Evolutionary conservation across 92 coral and sea anemone genomes (phyloP).

Genomic region (Parazoanthus swiftii): DNA sequence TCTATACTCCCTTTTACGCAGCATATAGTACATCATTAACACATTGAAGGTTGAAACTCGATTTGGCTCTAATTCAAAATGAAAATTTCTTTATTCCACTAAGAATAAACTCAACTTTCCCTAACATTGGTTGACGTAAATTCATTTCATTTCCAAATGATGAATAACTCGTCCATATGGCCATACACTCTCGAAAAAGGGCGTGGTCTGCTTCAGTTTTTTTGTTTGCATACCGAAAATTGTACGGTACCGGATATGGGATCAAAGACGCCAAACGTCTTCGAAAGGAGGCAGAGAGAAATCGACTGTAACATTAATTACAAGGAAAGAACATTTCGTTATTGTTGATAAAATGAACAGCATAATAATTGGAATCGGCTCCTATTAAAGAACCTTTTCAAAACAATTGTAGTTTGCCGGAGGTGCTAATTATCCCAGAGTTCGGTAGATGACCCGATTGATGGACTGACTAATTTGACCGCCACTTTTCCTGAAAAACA

Average conservation of each 20-base stretch:
- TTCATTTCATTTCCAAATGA: not conserved
- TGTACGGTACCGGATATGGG: not conserved
- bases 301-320: not conserved
- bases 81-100: not conserved
- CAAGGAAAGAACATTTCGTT: not conserved
- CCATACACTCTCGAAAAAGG: not conserved
- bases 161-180: too few species aligned
- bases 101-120: not conserved
- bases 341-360: not conserved
- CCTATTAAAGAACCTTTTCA: not conserved
- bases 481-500: not conserved
- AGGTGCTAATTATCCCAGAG: conserved; percentile 7
- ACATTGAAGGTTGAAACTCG: not conserved
- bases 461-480: not conserved
- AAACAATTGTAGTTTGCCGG: conserved; percentile 2
- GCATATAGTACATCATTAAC: not conserved
- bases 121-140: not conserved
- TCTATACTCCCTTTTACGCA: too few species aligned
- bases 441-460: not conserved
- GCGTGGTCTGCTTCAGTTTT: not conserved
- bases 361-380: conserved; percentile 5
- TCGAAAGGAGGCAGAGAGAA: not conserved
- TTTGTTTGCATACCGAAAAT: not conserved
- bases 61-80: not conserved
- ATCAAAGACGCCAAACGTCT: not conserved